Percentiles rank a stretch among this genome's conserved stretches.
Conservation (phyloP, 2,113 vertebrate species). For the Menura novaehollandiae region DNA sequence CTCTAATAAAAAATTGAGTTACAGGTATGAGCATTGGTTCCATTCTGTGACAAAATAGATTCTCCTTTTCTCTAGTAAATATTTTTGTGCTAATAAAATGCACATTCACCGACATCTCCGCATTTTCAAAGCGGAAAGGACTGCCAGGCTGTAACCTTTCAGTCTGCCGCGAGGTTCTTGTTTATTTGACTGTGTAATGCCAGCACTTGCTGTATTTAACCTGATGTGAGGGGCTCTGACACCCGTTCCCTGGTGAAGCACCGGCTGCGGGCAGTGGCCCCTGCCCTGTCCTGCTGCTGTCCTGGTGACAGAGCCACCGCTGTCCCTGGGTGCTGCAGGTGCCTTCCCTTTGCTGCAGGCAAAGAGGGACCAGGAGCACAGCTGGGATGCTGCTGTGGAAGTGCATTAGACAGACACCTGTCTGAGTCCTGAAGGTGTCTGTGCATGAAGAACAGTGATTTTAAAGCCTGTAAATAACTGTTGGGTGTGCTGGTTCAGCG, state of each 20-base stretch:
- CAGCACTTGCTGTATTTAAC: not conserved
- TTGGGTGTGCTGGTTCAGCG: not conserved
- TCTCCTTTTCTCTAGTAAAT: not conserved
- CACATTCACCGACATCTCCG: not conserved
- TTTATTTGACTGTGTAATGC: not conserved
- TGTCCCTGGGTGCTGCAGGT: not conserved
- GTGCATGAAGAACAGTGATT: not conserved
- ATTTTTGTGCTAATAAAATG: not conserved
- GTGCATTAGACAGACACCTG: fast-evolving
- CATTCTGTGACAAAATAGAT: not conserved
- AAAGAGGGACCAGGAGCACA: not conserved
- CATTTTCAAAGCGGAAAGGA: not conserved
- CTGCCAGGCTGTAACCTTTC: not conserved
- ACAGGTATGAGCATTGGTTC: not conserved
- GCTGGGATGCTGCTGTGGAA: not conserved
- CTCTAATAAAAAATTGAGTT: not conserved
- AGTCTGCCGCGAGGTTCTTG: not conserved
- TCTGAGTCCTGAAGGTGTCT: not conserved
- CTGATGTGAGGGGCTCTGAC: not conserved
- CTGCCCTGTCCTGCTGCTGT: not conserved
- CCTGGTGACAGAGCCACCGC: not conserved
- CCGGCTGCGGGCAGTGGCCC: fast-evolving
- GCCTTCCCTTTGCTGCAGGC: not conserved
- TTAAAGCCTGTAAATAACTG: not conserved
- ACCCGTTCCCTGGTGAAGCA: fast-evolving